phyloP scores from a whole-genome alignment of 2,888 invertebrate species.

The Trimorus sp. region DNA sequence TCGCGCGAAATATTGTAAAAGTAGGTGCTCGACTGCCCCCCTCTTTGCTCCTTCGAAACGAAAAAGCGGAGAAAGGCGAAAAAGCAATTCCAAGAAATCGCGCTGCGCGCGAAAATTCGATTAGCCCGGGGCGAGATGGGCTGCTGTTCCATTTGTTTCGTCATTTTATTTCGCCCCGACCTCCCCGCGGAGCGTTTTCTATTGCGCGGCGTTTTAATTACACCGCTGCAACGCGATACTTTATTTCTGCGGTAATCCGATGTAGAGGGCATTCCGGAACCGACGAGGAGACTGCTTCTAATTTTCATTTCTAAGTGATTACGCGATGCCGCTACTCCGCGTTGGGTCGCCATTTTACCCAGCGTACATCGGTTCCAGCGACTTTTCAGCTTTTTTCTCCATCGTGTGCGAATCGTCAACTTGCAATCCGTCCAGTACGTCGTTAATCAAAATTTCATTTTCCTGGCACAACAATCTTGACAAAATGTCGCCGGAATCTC shows the following conservation, averaged over 20 bases:
- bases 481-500: neutral
- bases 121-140: conserved; percentile 79
- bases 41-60: conserved; percentile 26
- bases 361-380: neutral
- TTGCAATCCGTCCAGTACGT: too few species aligned
- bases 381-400: conserved; percentile 5
- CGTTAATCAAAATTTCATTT: conserved; percentile 9
- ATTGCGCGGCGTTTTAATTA: conserved; percentile 80
- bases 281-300: conserved; percentile 60
- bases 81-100: conserved; percentile 79
- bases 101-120: conserved; percentile 79
- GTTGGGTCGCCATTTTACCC: conserved; percentile 31
- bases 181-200: conserved; percentile 66
- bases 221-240: conserved; percentile 73
- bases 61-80: conserved; percentile 66
- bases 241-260: conserved; percentile 73
- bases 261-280: conserved; percentile 65
- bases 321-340: conserved; percentile 50
- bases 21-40: neutral
- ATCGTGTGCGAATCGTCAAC: too few species aligned
- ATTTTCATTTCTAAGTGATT: conserved; percentile 65
- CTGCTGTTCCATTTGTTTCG: conserved; percentile 76
- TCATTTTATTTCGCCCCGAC: conserved; percentile 70
- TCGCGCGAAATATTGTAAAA: conserved; percentile 44
- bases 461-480: neutral